Conservation (phyloP, 2,888 invertebrate species). For the Lacanobia wlatinum region DNA sequence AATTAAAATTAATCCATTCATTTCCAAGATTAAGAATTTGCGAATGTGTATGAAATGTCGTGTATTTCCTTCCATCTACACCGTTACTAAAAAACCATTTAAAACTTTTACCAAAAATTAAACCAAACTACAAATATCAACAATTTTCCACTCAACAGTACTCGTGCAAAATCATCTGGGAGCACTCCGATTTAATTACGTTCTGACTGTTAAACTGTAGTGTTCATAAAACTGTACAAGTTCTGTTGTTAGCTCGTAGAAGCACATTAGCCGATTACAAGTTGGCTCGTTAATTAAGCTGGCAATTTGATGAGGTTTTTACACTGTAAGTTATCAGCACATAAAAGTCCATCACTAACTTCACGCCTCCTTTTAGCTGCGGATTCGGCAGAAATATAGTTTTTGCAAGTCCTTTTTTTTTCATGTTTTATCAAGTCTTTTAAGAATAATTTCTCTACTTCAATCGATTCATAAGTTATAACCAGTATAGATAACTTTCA, state of each 20-base stretch:
- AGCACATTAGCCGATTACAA: conserved; percentile 37
- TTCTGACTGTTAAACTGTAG: conserved; percentile 21
- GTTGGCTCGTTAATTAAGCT: conserved; percentile 23
- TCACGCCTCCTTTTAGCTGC: not conserved
- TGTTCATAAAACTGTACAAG: conserved; percentile 37
- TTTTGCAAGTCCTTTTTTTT: not conserved
- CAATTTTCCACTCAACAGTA: not conserved
- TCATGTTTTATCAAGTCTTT: too few species aligned
- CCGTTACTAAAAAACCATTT: not conserved
- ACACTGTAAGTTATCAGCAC: not conserved
- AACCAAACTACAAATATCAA: not conserved
- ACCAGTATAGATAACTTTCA: not conserved
- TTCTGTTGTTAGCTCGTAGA: conserved; percentile 17
- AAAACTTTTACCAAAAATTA: not conserved
- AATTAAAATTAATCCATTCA: too few species aligned
- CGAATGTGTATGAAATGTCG: too few species aligned
- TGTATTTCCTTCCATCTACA: too few species aligned
- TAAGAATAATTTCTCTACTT: too few species aligned
- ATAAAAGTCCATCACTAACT: not conserved
- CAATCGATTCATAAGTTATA: not conserved
- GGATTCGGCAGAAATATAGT: not conserved
- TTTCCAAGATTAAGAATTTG: too few species aligned
- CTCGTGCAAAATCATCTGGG: conserved; percentile 36
- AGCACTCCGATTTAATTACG: conserved; percentile 56
- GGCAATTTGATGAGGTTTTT: conserved; percentile 14